Percentiles rank a stretch among this genome's conserved stretches.
phyloP scores from a whole-genome alignment of 2,113 vertebrate genomes.

The Pygoscelis antarcticus region DNA sequence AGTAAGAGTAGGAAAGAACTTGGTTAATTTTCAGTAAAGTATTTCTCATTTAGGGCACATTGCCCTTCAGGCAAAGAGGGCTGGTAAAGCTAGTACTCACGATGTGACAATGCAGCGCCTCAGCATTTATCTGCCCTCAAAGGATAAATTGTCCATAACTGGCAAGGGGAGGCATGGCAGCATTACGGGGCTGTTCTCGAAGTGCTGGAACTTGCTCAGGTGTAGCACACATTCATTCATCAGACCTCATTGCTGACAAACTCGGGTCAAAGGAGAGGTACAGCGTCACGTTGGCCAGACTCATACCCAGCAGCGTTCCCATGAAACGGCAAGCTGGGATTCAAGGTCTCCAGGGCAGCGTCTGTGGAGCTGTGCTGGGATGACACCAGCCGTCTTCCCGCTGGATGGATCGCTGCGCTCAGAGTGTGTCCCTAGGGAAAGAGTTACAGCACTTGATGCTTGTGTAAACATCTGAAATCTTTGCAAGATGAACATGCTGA shows the following conservation, averaged over 20 bases:
- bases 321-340: background rate
- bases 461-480: background rate
- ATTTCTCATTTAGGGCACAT: background rate
- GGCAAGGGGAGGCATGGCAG: too few species aligned
- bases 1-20: background rate
- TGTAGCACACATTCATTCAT: background rate
- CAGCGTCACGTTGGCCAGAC: accelerated
- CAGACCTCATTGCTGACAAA: accelerated
- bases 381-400: accelerated
- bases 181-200: accelerated
- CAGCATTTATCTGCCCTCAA: background rate
- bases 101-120: background rate
- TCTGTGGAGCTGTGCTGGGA: background rate
- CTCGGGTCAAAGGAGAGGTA: background rate
- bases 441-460: background rate
- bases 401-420: background rate
- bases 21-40: background rate
- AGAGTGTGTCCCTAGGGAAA: background rate
- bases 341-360: background rate
- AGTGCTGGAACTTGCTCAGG: background rate
- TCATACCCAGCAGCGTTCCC: accelerated
- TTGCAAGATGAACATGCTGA: background rate
- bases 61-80: background rate
- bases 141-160: background rate
- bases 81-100: background rate